phyloP scores from a whole-genome alignment of 2,113 vertebrate species.

The Corythaeola cristata region DNA sequence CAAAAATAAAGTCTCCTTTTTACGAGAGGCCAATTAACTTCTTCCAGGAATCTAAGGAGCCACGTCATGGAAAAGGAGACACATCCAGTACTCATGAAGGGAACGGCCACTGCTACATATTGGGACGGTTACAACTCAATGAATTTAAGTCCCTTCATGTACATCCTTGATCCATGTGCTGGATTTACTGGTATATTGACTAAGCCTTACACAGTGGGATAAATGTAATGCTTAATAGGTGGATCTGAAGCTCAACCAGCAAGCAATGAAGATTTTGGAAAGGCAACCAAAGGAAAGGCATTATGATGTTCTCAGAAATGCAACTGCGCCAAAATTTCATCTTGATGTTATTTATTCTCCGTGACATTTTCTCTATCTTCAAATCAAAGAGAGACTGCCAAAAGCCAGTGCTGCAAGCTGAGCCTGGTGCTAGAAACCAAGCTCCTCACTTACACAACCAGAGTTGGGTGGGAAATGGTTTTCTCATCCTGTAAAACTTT shows the following conservation, averaged over 20 bases:
- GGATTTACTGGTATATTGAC: background rate
- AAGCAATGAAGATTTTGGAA: background rate
- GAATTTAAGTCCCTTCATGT: background rate
- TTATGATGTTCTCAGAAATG: background rate
- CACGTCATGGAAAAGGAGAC: background rate
- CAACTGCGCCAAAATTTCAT: background rate
- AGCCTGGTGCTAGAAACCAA: background rate
- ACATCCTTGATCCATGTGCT: background rate
- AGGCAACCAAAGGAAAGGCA: background rate
- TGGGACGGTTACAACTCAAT: background rate
- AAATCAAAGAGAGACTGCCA: background rate
- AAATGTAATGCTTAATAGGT: background rate
- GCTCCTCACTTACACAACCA: background rate
- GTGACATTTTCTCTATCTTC: conserved; percentile 23
- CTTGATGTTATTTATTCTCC: conserved; percentile 6
- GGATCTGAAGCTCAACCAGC: background rate
- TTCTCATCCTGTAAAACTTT: background rate
- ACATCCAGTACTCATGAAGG: accelerated
- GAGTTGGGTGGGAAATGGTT: background rate
- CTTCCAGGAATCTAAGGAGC: background rate
- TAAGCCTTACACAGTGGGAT: background rate
- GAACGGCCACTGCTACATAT: background rate
- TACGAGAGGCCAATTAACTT: background rate
- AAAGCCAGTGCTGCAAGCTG: background rate
- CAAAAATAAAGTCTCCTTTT: background rate